These are phyloP conservation scores for Mionectes macconnelli DNA, from an alignment of 2,113 vertebrate species.

Conservation along the genomic window DNA sequence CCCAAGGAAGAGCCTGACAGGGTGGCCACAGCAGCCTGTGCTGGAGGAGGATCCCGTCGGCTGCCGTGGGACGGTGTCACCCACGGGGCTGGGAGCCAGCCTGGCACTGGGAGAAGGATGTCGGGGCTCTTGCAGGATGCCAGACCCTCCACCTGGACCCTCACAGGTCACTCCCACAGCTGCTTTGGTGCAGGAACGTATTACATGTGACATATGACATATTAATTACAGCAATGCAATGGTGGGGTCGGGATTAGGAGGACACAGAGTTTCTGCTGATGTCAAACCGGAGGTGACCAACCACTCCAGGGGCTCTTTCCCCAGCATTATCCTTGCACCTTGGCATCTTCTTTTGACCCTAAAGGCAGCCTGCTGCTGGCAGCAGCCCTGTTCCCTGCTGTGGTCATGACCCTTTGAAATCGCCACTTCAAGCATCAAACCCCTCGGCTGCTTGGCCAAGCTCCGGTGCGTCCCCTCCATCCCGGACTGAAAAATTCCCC, in stretches of 20 bases:
- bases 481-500: not conserved
- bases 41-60: not conserved
- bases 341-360: not conserved
- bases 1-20: not conserved
- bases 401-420: not conserved
- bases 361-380: rapidly evolving
- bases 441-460: not conserved
- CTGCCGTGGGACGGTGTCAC: not conserved
- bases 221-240: rapidly evolving
- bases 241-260: rapidly evolving
- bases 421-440: rapidly evolving
- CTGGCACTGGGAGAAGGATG: rapidly evolving
- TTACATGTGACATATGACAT: too few species aligned
- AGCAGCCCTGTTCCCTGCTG: not conserved
- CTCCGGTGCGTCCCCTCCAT: rapidly evolving
- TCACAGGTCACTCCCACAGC: rapidly evolving
- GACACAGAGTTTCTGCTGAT: not conserved
- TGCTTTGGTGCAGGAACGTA: not conserved
- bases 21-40: rapidly evolving
- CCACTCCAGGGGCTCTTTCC: not conserved
- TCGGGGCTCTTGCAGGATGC: not conserved
- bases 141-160: not conserved
- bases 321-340: not conserved
- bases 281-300: not conserved
- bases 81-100: not conserved